Conservation (phyloP, 2,888 invertebrate genomes). For the Chalcosyrphus nemorum region DNA sequence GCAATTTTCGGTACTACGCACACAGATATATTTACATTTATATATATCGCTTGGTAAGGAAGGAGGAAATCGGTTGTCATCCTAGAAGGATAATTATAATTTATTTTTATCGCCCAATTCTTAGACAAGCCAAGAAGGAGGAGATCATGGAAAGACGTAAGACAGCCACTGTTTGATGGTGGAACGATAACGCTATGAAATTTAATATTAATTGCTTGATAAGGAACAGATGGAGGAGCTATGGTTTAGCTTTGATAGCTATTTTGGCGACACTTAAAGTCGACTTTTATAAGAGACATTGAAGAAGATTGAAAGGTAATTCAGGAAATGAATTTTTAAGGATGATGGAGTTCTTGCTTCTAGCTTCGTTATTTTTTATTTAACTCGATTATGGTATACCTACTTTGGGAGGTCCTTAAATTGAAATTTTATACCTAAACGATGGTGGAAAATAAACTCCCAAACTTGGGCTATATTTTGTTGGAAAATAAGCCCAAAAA, state of each 20-base stretch:
- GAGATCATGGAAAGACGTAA: background rate
- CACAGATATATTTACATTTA: no score
- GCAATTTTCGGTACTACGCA: conserved; percentile 49
- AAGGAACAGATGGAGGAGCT: background rate
- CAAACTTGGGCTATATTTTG: no score
- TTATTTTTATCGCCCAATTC: conserved; percentile 61
- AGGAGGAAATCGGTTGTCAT: conserved; percentile 50
- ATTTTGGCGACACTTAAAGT: background rate
- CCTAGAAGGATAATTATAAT: conserved; percentile 62
- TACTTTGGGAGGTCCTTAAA: no score
- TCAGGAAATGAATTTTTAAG: background rate
- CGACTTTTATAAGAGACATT: background rate
- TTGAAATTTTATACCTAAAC: no score
- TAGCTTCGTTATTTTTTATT: no score
- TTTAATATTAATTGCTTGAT: conserved; percentile 42
- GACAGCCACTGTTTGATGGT: background rate
- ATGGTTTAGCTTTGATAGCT: background rate
- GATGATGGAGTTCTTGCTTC: background rate
- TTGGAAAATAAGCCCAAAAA: no score
- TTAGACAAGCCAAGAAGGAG: background rate
- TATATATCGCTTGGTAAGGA: conserved; percentile 3
- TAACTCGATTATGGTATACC: no score
- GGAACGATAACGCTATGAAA: conserved; percentile 25
- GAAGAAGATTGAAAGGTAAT: background rate
- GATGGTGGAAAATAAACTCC: no score